Evolutionary conservation across 2,113 vertebrate species (phyloP).

Genomic region (Neomonachus schauinslandi): DNA sequence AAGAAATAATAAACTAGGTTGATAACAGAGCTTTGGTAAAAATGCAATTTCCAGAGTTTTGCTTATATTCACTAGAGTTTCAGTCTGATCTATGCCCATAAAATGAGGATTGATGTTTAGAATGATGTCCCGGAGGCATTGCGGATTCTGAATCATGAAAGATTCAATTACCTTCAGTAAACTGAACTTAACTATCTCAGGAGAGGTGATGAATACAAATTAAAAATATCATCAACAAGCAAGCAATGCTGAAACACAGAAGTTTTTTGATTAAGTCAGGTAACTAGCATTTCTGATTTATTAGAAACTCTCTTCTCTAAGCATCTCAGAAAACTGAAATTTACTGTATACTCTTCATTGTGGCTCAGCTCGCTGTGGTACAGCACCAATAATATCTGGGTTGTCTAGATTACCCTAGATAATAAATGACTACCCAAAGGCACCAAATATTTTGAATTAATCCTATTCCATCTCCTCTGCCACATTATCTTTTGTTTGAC

Average conservation of each 20-base stretch:
- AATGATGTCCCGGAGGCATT: slow-evolving; percentile 70
- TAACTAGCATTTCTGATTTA: slow-evolving; percentile 61
- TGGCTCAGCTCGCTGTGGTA: not conserved
- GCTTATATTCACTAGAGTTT: slow-evolving; percentile 63
- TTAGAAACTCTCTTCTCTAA: not conserved
- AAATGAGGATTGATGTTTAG: slow-evolving; percentile 79
- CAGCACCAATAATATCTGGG: not conserved
- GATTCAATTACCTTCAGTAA: slow-evolving; percentile 83
- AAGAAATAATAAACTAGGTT: slow-evolving; percentile 58
- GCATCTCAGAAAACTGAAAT: not conserved
- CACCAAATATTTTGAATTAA: not conserved
- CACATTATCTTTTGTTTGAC: not conserved
- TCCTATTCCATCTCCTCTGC: not conserved
- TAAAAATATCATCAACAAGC: slow-evolving; percentile 67
- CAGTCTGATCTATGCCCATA: slow-evolving; percentile 73
- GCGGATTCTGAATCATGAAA: slow-evolving; percentile 73
- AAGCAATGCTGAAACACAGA: slow-evolving; percentile 51
- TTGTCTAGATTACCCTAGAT: not conserved
- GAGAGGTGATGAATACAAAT: slow-evolving; percentile 75
- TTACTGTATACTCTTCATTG: not conserved
- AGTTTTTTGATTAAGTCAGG: slow-evolving; percentile 48
- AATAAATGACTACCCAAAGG: not conserved
- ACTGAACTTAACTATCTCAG: slow-evolving; percentile 78
- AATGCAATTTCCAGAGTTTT: slow-evolving; percentile 71
- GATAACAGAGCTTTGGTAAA: slow-evolving; percentile 47